A percentile compares a stretch with the other conserved stretches of the same genome.
phyloP scores from a whole-genome alignment of 2,888 invertebrate species.

The Acrobasis suavella region DNA sequence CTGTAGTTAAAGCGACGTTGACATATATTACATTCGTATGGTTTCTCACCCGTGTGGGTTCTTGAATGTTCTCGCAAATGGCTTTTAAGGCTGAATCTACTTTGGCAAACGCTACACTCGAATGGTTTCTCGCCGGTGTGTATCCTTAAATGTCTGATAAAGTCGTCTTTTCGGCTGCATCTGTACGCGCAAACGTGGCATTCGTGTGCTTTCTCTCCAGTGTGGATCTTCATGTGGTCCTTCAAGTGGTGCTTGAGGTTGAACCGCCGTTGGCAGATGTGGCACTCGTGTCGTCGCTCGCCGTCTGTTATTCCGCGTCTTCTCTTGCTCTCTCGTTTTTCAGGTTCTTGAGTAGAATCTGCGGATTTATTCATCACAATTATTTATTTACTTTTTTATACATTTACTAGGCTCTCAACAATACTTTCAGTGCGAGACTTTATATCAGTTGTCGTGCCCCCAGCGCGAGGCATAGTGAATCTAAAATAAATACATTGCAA shows the following conservation, averaged over 20 bases:
- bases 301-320: neutral
- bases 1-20: neutral
- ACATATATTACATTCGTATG: neutral
- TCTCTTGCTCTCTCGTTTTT: neutral
- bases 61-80: slow-evolving; percentile 18
- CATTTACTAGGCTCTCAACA: no score
- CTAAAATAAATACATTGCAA: no score
- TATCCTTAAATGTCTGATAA: slow-evolving; percentile 28
- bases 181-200: neutral
- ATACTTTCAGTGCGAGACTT: no score
- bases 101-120: slow-evolving; percentile 24
- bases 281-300: neutral
- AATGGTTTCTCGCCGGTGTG: slow-evolving; percentile 31
- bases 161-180: slow-evolving; percentile 4
- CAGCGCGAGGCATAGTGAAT: no score
- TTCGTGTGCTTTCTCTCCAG: neutral
- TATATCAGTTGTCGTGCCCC: no score
- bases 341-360: neutral
- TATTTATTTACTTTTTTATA: neutral
- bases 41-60: neutral
- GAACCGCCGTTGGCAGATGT: neutral
- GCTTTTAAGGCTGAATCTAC: neutral
- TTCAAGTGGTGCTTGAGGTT: neutral
- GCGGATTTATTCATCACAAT: neutral
- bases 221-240: slow-evolving; percentile 1